phyloP scores from a whole-genome alignment of 1,140 invertebrate species.

The Tachypleus tridentatus region DNA sequence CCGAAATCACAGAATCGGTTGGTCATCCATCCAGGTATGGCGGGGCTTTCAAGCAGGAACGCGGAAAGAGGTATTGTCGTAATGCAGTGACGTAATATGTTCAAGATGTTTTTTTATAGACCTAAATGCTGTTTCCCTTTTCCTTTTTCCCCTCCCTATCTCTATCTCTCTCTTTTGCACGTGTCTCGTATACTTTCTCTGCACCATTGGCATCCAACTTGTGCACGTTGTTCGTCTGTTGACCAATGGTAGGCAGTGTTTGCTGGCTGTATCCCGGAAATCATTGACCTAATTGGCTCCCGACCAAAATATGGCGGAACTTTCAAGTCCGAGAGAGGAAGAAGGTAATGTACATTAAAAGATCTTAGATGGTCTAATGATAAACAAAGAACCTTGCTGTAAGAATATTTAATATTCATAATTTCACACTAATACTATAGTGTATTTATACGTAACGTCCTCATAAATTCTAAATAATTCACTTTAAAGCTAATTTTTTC shows the following conservation, averaged over 20 bases:
- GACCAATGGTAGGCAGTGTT: constrained; percentile 49
- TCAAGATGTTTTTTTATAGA: background rate
- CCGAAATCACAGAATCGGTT: constrained; percentile 99
- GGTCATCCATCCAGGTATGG: constrained; percentile 98
- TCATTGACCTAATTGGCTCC: constrained; percentile 98
- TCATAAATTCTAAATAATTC: no score
- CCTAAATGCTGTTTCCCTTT: background rate
- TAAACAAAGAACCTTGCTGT: constrained; percentile 17
- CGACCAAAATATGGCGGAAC: constrained; percentile 99
- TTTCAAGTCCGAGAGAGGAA: constrained; percentile 97
- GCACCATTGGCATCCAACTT: background rate
- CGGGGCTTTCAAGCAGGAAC: constrained; percentile 98
- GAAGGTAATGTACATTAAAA: constrained; percentile 17
- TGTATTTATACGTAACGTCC: no score
- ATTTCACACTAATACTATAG: no score
- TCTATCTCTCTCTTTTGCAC: constrained; percentile 6
- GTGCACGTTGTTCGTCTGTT: constrained; percentile 12
- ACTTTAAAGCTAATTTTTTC: no score
- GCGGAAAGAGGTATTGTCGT: constrained; percentile 47
- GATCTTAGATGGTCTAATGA: no score
- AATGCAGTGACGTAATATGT: background rate
- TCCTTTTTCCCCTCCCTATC: constrained; percentile 7
- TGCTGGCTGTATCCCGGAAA: constrained; percentile 99
- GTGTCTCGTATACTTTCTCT: background rate
- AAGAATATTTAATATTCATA: background rate